phyloP scores from a whole-genome alignment of 2,113 vertebrate species.

The Tragelaphus strepsiceros region DNA sequence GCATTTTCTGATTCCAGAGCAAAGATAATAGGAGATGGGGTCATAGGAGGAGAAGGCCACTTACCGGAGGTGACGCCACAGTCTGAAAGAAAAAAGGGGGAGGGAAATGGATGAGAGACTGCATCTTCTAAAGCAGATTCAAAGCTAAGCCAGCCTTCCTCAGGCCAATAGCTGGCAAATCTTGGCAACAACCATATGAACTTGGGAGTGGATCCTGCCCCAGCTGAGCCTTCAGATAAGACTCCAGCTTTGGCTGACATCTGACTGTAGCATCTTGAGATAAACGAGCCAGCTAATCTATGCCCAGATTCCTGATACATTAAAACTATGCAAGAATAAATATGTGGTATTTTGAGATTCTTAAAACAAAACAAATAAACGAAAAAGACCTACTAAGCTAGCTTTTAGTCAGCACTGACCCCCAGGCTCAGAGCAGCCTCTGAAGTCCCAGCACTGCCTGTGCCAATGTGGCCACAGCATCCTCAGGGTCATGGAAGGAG shows the following conservation, averaged over 20 bases:
- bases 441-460: neutral
- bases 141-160: neutral
- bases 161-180: neutral
- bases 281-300: neutral
- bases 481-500: no score
- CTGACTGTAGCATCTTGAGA: neutral
- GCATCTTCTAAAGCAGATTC: neutral
- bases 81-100: constrained; percentile 44
- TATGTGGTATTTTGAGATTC: neutral
- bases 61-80: constrained; percentile 58
- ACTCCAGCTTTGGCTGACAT: neutral
- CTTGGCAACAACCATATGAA: neutral
- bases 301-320: neutral
- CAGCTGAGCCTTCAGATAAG: neutral
- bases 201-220: neutral
- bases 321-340: neutral
- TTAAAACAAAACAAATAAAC: neutral
- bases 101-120: neutral
- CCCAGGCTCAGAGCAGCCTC: neutral
- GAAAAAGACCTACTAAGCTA: neutral
- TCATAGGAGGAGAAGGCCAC: neutral
- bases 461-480: no score
- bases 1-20: neutral
- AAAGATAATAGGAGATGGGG: neutral
- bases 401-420: constrained; percentile 32